phyloP scores from a whole-genome alignment of 2,888 invertebrate species.

The Omphaloscelis lunosa region DNA sequence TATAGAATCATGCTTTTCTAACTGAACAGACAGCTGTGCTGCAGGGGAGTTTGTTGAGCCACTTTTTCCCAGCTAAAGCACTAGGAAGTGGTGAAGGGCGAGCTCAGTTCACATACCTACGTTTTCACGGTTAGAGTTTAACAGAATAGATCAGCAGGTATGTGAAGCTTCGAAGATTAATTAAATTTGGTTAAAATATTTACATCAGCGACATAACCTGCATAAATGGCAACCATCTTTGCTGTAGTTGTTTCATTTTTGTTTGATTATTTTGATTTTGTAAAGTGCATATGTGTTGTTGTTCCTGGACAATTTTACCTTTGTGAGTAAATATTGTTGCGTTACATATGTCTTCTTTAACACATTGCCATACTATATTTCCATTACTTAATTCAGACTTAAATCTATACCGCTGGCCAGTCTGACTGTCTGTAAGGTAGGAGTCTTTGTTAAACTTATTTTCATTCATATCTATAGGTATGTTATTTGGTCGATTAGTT shows the following conservation, averaged over 20 bases:
- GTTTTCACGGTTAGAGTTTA: too few species aligned
- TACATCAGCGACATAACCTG: slow-evolving; percentile 28
- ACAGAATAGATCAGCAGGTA: background rate
- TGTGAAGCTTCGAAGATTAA: background rate
- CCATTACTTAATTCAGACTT: slow-evolving; percentile 1
- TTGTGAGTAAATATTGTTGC: background rate
- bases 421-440: background rate
- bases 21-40: too few species aligned
- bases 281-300: slow-evolving; percentile 16
- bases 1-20: too few species aligned
- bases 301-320: background rate
- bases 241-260: slow-evolving; percentile 4
- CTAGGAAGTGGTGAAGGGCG: too few species aligned
- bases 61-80: too few species aligned
- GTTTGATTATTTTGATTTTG: background rate
- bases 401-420: background rate
- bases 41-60: too few species aligned
- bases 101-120: background rate
- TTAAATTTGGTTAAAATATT: background rate
- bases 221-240: slow-evolving; percentile 48
- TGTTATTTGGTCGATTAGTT: background rate
- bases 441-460: background rate
- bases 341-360: slow-evolving; percentile 7
- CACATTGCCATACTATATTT: slow-evolving; percentile 31
- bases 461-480: background rate